phyloP scores from a whole-genome alignment of 1,140 invertebrate genomes.

The Drosophila cardini region DNA sequence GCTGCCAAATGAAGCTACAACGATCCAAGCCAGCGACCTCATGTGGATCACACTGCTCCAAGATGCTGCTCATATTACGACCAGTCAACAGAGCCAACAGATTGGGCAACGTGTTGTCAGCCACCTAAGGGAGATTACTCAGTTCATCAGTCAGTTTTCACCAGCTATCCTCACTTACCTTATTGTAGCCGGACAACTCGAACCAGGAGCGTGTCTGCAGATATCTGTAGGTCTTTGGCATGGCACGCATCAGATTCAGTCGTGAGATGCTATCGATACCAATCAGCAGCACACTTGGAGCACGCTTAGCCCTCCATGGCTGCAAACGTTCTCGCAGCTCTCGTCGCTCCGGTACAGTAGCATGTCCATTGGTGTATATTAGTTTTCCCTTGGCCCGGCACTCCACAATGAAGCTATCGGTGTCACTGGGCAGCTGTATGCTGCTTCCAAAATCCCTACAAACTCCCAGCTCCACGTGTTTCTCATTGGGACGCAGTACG shows the following conservation, averaged over 20 bases:
- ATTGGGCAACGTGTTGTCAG: constrained; percentile 92
- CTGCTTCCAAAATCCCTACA: constrained; percentile 76
- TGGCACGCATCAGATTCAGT: constrained; percentile 89
- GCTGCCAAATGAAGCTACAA: constrained; percentile 92
- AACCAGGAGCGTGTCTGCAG: constrained; percentile 86
- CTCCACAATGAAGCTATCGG: constrained; percentile 85
- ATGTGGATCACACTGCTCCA: constrained; percentile 85
- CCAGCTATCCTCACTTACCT: constrained; percentile 69
- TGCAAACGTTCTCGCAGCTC: constrained; percentile 39
- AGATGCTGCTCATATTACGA: constrained; percentile 84
- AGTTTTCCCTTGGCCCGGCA: constrained; percentile 70
- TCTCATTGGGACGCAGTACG: constrained; percentile 70
- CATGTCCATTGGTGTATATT: constrained; percentile 63
- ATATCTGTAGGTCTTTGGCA: constrained; percentile 89
- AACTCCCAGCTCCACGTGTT: neutral
- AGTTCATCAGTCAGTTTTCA: neutral
- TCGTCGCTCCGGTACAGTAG: constrained; percentile 50
- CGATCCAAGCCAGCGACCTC: constrained; percentile 85
- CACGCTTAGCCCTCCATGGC: constrained; percentile 21
- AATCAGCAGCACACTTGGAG: constrained; percentile 87
- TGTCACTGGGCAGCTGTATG: constrained; percentile 66
- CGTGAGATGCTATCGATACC: constrained; percentile 93
- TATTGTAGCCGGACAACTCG: constrained; percentile 85
- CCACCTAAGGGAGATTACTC: constrained; percentile 77
- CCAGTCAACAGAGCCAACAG: constrained; percentile 91